Percentiles rank a stretch among this genome's conserved stretches.
Evolutionary conservation across 2,797 vertebrate genomes (phyloP).

Genomic region (Luscinia megarhynchos): DNA sequence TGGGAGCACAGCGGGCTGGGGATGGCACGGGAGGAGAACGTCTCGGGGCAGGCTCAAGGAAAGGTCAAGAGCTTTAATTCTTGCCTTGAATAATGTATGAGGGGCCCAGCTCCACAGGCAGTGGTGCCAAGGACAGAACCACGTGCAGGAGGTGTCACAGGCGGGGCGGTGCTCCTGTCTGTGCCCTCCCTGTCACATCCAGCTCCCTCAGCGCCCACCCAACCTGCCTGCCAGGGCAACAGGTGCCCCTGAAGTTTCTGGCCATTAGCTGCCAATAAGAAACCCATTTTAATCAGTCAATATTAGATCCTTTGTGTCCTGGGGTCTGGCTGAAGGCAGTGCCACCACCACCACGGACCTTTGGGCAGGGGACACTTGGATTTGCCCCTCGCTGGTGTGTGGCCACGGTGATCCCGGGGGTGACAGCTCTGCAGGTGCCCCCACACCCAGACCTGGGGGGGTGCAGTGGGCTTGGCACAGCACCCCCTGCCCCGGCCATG

Average conservation of each 20-base stretch:
- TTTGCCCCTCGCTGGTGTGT: fast-evolving
- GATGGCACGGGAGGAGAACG: fast-evolving
- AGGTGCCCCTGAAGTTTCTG: neutral
- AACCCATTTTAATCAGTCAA: neutral
- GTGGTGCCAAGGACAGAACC: neutral
- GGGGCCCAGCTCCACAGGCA: neutral
- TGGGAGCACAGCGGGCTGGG: neutral
- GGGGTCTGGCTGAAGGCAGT: neutral
- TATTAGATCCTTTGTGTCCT: neutral
- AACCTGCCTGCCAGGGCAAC: neutral
- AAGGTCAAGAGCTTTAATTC: neutral
- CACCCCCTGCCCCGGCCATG: neutral
- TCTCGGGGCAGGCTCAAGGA: neutral
- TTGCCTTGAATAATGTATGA: neutral
- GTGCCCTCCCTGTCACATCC: neutral
- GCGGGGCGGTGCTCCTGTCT: fast-evolving
- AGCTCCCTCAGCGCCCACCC: neutral
- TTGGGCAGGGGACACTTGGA: fast-evolving
- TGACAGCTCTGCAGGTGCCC: neutral
- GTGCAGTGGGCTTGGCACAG: neutral
- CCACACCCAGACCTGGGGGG: neutral
- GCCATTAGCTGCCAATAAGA: neutral
- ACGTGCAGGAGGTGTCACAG: neutral
- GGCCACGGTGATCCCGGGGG: fast-evolving
- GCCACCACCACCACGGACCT: neutral